These are phyloP conservation scores for Drosophila pseudotalamancana DNA, from an alignment of 2,888 invertebrate species.

Conservation along the genomic window DNA sequence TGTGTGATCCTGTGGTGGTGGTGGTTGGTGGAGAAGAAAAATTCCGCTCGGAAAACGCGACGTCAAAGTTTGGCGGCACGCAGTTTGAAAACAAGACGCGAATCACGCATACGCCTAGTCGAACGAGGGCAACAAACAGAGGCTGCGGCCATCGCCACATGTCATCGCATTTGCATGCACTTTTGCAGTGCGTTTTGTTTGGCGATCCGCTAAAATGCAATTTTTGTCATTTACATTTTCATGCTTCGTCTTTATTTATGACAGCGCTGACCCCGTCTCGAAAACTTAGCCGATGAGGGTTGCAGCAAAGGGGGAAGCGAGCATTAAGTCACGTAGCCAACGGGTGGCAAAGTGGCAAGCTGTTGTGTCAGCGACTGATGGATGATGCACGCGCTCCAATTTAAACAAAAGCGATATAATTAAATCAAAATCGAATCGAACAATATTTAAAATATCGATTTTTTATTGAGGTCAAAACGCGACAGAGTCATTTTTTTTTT, in stretches of 20 bases:
- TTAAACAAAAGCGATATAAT: not conserved
- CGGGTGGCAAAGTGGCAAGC: not conserved
- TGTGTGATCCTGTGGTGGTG: too few relatives aligned
- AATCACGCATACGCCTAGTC: constrained; percentile 19
- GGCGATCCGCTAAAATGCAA: constrained; percentile 15
- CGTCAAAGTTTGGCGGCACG: not conserved
- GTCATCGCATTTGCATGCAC: constrained; percentile 3
- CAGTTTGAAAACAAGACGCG: too few relatives aligned
- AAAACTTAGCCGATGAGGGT: constrained; percentile 13
- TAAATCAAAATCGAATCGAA: not conserved
- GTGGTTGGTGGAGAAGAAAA: too few relatives aligned
- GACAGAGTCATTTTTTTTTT: constrained; percentile 23
- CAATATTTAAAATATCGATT: not conserved
- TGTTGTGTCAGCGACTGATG: constrained; percentile 26
- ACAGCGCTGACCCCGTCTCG: constrained; percentile 49
- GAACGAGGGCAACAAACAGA: too few relatives aligned
- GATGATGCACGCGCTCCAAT: not conserved
- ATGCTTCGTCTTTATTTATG: constrained; percentile 46
- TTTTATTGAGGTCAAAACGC: constrained; percentile 35
- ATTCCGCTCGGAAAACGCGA: too few relatives aligned
- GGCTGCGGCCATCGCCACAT: constrained; percentile 8
- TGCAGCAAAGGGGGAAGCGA: not conserved
- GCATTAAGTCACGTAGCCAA: constrained; percentile 3
- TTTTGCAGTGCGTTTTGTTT: constrained; percentile 22
- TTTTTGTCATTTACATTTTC: constrained; percentile 28